phyloP scores from a whole-genome alignment of 1,140 invertebrate genomes.

The Campoletis sonorensis region DNA sequence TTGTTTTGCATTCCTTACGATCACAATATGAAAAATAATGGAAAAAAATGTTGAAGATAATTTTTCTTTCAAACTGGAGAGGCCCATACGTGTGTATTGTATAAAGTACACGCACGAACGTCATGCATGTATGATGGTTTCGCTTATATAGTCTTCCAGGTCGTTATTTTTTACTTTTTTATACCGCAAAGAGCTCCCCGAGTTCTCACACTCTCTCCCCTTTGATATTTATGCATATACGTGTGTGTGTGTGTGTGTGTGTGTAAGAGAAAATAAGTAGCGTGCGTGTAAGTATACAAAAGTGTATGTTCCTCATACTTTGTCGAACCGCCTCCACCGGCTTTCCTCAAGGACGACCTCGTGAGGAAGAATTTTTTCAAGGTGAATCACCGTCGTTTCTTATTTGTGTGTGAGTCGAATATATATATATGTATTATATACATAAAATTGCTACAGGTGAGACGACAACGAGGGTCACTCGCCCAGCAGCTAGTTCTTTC shows the following conservation, averaged over 20 bases:
- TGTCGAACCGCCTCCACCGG: slow-evolving; percentile 8
- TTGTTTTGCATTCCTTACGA: no score
- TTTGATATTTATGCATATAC: not conserved
- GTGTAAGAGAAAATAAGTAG: no score
- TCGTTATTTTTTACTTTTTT: no score
- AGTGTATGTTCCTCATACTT: not conserved
- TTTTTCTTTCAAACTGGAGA: no score
- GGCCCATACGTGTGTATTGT: no score
- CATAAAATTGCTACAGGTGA: not conserved
- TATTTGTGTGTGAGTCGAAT: slow-evolving; percentile 8
- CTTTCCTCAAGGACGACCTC: slow-evolving; percentile 53
- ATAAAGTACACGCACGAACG: no score
- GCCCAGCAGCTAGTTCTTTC: not conserved
- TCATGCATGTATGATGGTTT: no score
- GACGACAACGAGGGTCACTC: not conserved
- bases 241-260: not conserved
- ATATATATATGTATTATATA: not conserved
- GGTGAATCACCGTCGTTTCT: slow-evolving; percentile 57
- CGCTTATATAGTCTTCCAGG: no score
- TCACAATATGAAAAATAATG: no score
- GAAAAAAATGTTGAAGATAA: no score
- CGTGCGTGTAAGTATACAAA: not conserved
- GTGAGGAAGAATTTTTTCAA: slow-evolving; percentile 60
- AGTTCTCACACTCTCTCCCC: not conserved
- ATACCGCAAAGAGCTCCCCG: no score